Evolutionary conservation across 2,888 invertebrate species (phyloP).

Genomic region (Cryptosula pallasiana): DNA sequence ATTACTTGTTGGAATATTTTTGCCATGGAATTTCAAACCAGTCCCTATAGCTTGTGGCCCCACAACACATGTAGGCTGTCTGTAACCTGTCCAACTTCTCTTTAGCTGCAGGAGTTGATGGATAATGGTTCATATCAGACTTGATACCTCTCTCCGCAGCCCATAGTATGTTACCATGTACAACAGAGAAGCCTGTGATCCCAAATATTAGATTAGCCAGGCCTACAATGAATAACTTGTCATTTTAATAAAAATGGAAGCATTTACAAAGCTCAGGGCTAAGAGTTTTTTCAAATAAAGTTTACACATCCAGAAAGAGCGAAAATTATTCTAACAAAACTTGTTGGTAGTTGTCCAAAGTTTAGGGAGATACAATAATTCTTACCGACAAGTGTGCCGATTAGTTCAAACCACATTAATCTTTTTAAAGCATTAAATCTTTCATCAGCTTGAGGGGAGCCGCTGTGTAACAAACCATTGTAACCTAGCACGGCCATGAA

Average conservation of each 20-base stretch:
- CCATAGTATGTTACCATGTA: constrained; percentile 18
- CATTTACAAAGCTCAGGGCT: no score
- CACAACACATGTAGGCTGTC: constrained; percentile 13
- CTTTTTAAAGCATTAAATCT: background rate
- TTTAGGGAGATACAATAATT: no score
- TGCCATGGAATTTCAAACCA: constrained; percentile 12
- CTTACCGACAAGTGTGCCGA: background rate
- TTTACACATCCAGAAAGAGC: no score
- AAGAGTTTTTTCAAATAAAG: no score
- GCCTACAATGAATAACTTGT: background rate
- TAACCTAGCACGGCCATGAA: background rate
- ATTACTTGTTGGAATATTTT: constrained; percentile 2
- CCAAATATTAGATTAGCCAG: background rate
- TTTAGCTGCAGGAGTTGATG: background rate
- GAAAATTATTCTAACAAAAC: no score
- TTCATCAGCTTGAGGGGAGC: background rate
- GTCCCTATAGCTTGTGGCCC: background rate
- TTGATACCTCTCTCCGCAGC: constrained; percentile 10
- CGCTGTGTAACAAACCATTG: background rate
- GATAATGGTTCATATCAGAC: background rate
- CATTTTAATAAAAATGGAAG: no score
- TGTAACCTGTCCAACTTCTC: background rate
- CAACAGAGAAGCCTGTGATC: background rate
- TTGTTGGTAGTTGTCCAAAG: no score
- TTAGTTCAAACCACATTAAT: constrained; percentile 13